phyloP scores from a whole-genome alignment of 2,888 invertebrate genomes.

The Quadriops clusia region DNA sequence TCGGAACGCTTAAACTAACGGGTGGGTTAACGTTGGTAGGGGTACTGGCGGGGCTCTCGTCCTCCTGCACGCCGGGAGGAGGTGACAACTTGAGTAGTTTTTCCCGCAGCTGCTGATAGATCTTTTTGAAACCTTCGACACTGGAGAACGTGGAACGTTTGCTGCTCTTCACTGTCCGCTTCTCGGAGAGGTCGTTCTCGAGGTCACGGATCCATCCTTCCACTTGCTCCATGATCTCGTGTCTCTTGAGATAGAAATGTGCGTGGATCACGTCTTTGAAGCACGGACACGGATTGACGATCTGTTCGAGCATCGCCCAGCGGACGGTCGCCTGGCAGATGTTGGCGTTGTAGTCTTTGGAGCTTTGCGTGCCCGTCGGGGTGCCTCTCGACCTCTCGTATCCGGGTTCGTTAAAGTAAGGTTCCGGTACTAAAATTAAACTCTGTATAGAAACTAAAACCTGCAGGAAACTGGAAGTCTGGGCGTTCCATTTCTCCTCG shows the following conservation, averaged over 20 bases:
- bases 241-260: slow-evolving; percentile 89
- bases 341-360: slow-evolving; percentile 89
- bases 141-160: slow-evolving; percentile 32
- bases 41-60: slow-evolving; percentile 18
- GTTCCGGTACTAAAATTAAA: slow-evolving; percentile 82
- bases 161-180: slow-evolving; percentile 53
- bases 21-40: no score
- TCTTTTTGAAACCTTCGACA: slow-evolving; percentile 33
- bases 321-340: slow-evolving; percentile 89
- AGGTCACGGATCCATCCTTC: slow-evolving; percentile 84
- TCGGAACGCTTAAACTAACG: no score
- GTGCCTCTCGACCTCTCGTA: slow-evolving; percentile 86
- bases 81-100: slow-evolving; percentile 74
- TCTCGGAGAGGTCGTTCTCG: slow-evolving; percentile 51
- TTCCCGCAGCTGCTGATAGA: slow-evolving; percentile 58
- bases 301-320: slow-evolving; percentile 94
- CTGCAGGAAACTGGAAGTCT: slow-evolving; percentile 88
- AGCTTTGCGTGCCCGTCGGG: slow-evolving; percentile 76
- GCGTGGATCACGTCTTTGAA: slow-evolving; percentile 88
- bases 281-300: slow-evolving; percentile 79
- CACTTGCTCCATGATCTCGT: slow-evolving; percentile 80
- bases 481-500: slow-evolving; percentile 95
- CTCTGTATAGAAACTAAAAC: slow-evolving; percentile 89
- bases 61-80: slow-evolving; percentile 38
- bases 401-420: slow-evolving; percentile 91